Evolutionary conservation across 1,140 invertebrate genomes (phyloP), one percentile per base, ranked within the genome.

Genomic region (Macrosteles quadrilineatus): DNA sequence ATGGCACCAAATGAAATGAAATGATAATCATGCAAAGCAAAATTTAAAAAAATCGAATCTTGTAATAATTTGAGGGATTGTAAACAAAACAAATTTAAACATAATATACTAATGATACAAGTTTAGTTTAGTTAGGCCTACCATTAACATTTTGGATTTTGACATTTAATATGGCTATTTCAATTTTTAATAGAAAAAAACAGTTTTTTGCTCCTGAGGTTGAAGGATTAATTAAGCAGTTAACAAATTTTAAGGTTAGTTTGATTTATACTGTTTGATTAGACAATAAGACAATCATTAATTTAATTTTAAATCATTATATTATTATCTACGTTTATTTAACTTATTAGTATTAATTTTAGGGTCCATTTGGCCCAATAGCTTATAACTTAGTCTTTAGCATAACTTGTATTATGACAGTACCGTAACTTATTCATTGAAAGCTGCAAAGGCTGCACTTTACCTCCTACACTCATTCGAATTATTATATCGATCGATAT

Each of bases 221-320:
- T 6, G 55, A 59, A 2, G 55, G 55, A 14, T 59, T 59, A 14
- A 59, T 59, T 6, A 59, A 59, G 27, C 23, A 25, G 4, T 29
- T 59, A 6, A 59, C 55, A 21, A n/a, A 25, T 2, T 59, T 59
- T 59, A 25, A 59, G 55, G 55, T 59, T 25, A 59, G 55, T 29
- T 6, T 59, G 23, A 53, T 6, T 17, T 17, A 11, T 11, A 17
- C n/a, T n/a, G 36, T 17, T 17, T 11, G 36, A 43, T 17, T 11
- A 43, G 17, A 43, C 9, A 9, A 9, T 43, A 43, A 17, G 36
- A 11, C 36, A 11, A 43, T 11, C 36, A 43, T 11, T 17, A 53
- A 14, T 11, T 6, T 53, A 14, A 4, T 53, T 19, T 14, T 14
- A 11, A 4, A 6, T 21, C 19, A 19, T 17, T 17, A 6, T 14